These are phyloP conservation scores for Rhea americana DNA, from an alignment of 2,113 vertebrate genomes.

Conservation along the genomic window DNA sequence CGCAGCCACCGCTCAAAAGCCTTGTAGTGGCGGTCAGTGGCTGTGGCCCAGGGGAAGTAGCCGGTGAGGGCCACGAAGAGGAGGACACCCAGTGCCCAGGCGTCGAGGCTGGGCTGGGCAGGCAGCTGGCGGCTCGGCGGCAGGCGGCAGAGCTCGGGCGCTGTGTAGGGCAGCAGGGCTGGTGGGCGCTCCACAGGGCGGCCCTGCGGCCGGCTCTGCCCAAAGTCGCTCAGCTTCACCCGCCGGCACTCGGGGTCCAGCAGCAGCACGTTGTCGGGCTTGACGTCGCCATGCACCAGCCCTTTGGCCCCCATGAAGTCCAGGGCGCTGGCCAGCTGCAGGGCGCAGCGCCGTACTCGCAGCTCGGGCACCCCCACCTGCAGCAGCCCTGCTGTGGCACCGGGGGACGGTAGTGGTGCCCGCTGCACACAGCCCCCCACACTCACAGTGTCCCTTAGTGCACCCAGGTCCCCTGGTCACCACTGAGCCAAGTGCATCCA, in stretches of 20 bases:
- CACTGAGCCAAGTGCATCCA: no score
- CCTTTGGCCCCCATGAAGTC: conserved; percentile 86
- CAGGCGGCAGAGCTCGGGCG: conserved; percentile 80
- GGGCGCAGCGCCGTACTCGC: conserved; percentile 80
- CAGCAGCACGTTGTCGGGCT: conserved; percentile 90
- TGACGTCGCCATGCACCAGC: conserved; percentile 89
- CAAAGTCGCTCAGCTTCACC: conserved; percentile 89
- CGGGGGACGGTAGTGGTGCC: no score
- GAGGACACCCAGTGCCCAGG: conserved; percentile 88
- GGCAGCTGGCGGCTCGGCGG: conserved; percentile 61
- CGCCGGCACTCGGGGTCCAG: conserved; percentile 83
- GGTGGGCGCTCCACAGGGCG: conserved; percentile 76
- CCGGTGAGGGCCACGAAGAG: conserved; percentile 83
- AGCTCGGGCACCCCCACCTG: conserved; percentile 80
- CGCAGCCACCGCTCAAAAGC: conserved; percentile 82
- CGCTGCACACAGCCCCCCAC: no score
- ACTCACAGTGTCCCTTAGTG: no score
- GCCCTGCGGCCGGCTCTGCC: conserved; percentile 79
- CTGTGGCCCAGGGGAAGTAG: conserved; percentile 88
- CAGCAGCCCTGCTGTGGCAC: no score
- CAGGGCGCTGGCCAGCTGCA: conserved; percentile 85
- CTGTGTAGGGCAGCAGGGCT: conserved; percentile 84
- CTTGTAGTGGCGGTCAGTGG: conserved; percentile 77
- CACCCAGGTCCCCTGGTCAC: no score
- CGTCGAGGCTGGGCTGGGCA: conserved; percentile 82